Evolutionary conservation across 2,113 vertebrate genomes (phyloP), one percentile per base, ranked within the genome.

Genomic region (Grammomys dolichurus): DNA sequence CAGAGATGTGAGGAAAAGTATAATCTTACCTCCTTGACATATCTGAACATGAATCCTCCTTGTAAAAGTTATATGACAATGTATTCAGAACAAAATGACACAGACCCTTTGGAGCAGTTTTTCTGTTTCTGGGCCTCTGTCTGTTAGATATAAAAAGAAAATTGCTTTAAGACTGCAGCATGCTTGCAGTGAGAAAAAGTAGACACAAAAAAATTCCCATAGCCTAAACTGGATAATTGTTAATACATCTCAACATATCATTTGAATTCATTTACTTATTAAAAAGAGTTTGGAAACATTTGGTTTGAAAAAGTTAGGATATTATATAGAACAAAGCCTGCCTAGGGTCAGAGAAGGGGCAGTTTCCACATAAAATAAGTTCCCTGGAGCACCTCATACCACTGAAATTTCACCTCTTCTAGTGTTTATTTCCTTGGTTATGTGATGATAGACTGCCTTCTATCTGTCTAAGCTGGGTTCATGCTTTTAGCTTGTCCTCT

Each of bases 211-310:
- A 89, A 36, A 69, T 43, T 82, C 10, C 31, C 31, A 26, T 48
- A 58, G 56, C 0, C 17, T 33, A 58, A 56, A 70, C 24, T 80
- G 19, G 51, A 19, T 10, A 96, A 82, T 73, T 17, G 46, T 20
- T 89, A 72, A 91, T 87, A 40, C 10, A 92, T 86, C 89, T 75
- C 95, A 67, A 26, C 48, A 13, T 80, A 46, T 56, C 19, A 95
- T 22, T 72, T 78, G 43, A 89, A 95, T 86, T 82, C 60, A 85
- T 51, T 7, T 19, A 77, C 24, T 33, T 14, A 89, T 80, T 93
- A n/a, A 91, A 72, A 95, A 5, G 40, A 75, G 13, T 40, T 95
- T 26, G n/a, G 12, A 81, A 69, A 89, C 81, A 81, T 69, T 69
- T 48, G 26, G 1, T 0, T 63, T 81, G 24, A 65, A 94, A 93